phyloP scores from a whole-genome alignment of 2,113 vertebrate genomes.

The Microcebus ravelobensis region DNA sequence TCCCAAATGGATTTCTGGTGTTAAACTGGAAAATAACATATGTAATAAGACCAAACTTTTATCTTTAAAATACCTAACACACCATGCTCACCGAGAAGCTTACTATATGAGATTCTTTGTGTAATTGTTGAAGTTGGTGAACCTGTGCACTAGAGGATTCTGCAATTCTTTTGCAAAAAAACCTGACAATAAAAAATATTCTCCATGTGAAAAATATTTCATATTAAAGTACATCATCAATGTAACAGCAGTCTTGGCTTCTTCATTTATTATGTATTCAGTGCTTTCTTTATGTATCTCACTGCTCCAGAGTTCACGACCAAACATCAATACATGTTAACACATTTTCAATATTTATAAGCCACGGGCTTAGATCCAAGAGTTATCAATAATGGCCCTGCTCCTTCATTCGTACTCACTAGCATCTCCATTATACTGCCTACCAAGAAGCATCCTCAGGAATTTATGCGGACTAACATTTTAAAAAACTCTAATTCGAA shows the following conservation, averaged over 20 bases:
- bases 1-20: not conserved
- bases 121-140: slow-evolving; percentile 16
- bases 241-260: not conserved
- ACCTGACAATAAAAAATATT: not conserved
- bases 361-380: slow-evolving; percentile 41
- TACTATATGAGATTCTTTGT: not conserved
- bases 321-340: slow-evolving; percentile 59
- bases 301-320: slow-evolving; percentile 43
- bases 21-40: not conserved
- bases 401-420: not conserved
- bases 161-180: not conserved
- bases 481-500: slow-evolving; percentile 50
- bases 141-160: not conserved
- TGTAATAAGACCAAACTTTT: not conserved
- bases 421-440: slow-evolving; percentile 59
- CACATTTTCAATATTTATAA: slow-evolving; percentile 68
- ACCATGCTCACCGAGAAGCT: not conserved
- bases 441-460: not conserved
- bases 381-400: slow-evolving; percentile 41
- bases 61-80: not conserved
- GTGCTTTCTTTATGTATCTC: not conserved
- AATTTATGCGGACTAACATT: not conserved
- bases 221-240: not conserved
- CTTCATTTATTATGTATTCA: slow-evolving; percentile 45
- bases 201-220: not conserved